Evolutionary conservation across 2,113 vertebrate species (phyloP).

Genomic region (Ginglymostoma cirratum): DNA sequence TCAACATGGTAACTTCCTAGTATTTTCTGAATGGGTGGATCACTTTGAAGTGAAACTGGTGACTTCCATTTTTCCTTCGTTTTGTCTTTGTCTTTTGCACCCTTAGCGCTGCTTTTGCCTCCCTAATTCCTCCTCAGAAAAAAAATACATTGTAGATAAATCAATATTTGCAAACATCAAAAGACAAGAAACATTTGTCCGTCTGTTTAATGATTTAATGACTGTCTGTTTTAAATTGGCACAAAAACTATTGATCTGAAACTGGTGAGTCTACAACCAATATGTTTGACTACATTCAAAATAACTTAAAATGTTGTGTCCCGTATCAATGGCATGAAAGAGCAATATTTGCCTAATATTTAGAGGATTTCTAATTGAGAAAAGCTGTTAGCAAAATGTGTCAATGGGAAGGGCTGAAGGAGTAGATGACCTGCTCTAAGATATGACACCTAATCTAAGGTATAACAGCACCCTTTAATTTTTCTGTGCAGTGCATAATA

Average conservation of each 20-base stretch:
- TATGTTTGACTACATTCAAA: neutral
- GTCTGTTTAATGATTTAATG: too few relatives aligned
- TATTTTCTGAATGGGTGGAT: constrained; percentile 52
- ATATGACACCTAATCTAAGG: neutral
- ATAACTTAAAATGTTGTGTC: neutral
- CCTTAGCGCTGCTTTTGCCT: constrained; percentile 39
- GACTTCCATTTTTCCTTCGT: constrained; percentile 50
- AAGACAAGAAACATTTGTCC: neutral
- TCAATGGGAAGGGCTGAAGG: neutral
- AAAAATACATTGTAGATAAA: constrained; percentile 5
- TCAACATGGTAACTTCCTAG: constrained; percentile 51
- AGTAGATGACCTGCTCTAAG: neutral
- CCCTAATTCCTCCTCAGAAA: constrained; percentile 28
- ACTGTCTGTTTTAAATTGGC: neutral
- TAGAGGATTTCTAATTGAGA: neutral
- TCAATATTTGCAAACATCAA: neutral
- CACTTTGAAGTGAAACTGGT: constrained; percentile 49
- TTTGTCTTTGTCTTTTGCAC: constrained; percentile 42
- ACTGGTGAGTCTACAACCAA: neutral
- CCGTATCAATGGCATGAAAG: neutral
- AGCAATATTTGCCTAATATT: neutral
- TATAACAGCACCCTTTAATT: neutral
- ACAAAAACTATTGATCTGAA: neutral
- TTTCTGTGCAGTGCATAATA: neutral
- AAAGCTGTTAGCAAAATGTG: neutral